phyloP scores from a whole-genome alignment of 2,888 invertebrate genomes.

The Napeogenes inachia region DNA sequence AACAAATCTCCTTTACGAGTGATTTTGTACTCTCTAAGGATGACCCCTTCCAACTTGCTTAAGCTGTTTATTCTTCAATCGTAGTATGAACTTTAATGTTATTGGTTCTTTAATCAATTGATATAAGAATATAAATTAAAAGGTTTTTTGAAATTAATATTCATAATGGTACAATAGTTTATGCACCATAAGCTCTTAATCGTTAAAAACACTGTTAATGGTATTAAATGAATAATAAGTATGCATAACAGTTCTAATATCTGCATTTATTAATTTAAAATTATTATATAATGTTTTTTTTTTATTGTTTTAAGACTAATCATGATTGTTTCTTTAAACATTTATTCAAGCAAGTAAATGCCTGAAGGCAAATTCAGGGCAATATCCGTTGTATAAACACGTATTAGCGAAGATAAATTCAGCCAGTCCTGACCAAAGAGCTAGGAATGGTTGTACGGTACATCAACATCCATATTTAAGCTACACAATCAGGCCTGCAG shows the following conservation, averaged over 20 bases:
- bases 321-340: neutral
- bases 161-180: too few relatives aligned
- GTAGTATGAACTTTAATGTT: neutral
- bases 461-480: neutral
- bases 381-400: conserved; percentile 38
- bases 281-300: neutral
- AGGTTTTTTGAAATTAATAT: too few relatives aligned
- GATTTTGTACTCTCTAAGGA: conserved; percentile 16
- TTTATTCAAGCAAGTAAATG: conserved; percentile 15
- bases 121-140: too few relatives aligned
- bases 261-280: neutral
- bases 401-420: conserved; percentile 31
- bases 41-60: conserved; percentile 12
- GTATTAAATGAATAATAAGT: too few relatives aligned
- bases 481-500: too few relatives aligned
- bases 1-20: conserved; percentile 22
- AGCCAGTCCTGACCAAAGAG: conserved; percentile 21
- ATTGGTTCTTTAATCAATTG: neutral
- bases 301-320: neutral
- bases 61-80: neutral
- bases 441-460: conserved; percentile 10
- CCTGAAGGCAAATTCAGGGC: conserved; percentile 32
- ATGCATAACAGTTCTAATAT: too few relatives aligned
- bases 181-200: too few relatives aligned
- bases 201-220: too few relatives aligned